Evolutionary conservation across 2,113 vertebrate species (phyloP), one percentile per base, ranked within the genome.

Genomic region (Myiopsitta monachus): DNA sequence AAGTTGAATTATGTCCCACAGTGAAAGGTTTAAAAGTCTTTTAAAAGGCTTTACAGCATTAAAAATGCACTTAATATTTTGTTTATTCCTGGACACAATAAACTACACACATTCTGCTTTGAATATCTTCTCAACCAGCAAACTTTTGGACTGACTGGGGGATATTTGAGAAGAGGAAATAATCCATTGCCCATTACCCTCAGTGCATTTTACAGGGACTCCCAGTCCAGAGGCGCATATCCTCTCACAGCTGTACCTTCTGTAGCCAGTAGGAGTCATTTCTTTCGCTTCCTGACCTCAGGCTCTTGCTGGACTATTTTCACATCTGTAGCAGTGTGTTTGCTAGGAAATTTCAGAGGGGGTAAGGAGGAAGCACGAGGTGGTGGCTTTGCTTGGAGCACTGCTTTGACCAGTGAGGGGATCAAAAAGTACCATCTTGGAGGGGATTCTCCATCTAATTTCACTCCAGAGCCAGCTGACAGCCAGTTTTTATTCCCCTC

Each of bases 1-100:
- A 95, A 87, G 59, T 88, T 86, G 92, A 83, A 90, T 91, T 73
- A 83, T 47, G 82, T 94, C 49, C 67, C 67, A 38, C 16, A 24
- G 52, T 89, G 85, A 74, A 91, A 70, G 38, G 86, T 81, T 93
- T 95, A 36, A 87, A 86, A 85, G 72, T 72, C 19, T 92, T 67
- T 64, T 84, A 49, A 87, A 95, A 87, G 49, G 76, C 73, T 90
- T 92, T 55, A 78, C 39, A 92, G 55, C 88, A 83, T 41, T 96
- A 68, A 52, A 96, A 97, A 95, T 61, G 51, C 68, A 76, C 31
- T 59, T 78, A 79, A 84, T 82, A 59, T 79, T 79, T 82, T 81
- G n/a, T 41, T 73, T 57, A 38, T 82, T 83, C 44, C 38, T 54
- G 77, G 55, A 87, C 64, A 90, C 52, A n/a, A 66, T 80, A 66